Evolutionary conservation across 2,888 invertebrate genomes (phyloP), one percentile per base, ranked within the genome.

Genomic region (Lasioglossum figueresi): DNA sequence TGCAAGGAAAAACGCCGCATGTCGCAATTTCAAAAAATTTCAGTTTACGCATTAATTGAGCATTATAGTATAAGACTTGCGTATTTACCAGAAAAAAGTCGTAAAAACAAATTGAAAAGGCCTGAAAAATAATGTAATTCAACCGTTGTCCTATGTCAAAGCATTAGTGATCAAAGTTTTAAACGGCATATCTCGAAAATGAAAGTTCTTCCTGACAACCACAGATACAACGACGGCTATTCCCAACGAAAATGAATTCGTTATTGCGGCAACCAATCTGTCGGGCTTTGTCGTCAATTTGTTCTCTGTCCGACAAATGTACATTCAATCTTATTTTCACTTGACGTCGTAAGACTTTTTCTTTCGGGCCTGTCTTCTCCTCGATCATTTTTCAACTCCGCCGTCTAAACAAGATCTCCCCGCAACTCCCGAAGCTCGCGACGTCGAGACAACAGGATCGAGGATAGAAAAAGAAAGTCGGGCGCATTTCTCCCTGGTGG

Each of bases 391-490:
- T 23, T 34, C 66, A 34, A 27, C 27, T 59, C 27, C 14, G 4
- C 1, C 27, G 59, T 27, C 59, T 59, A 59, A 27, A 5, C 59
- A 16, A 5, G 27, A 59, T 8, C 66, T 6, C 31, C 34, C 31
- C 34, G 23, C 8, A 31, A 66, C 19, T 19, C 66, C 23, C 34
- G 23, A 66, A 34, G 66, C 37, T 31, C 80, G 63, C 63, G 71
- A 23, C 43, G 34, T 43, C 75, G 37, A 48, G 34, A n/a, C 45
- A 68, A 56, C 70, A 16, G 16, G 63, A 37, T 40, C 48, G 40
- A 48, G 23, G 10, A 59, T 70, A 68, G 68, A 71, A 52, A 71
- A 78, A 81, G 78, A 80, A 79, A 88, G 82, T 83, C 81, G 85
- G 76, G 63, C 76, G 77, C 72, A 75, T 68, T 68, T 37, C 68